Evolutionary conservation across 2,797 vertebrate genomes (phyloP).

Genomic region (Sebastes nivosus): DNA sequence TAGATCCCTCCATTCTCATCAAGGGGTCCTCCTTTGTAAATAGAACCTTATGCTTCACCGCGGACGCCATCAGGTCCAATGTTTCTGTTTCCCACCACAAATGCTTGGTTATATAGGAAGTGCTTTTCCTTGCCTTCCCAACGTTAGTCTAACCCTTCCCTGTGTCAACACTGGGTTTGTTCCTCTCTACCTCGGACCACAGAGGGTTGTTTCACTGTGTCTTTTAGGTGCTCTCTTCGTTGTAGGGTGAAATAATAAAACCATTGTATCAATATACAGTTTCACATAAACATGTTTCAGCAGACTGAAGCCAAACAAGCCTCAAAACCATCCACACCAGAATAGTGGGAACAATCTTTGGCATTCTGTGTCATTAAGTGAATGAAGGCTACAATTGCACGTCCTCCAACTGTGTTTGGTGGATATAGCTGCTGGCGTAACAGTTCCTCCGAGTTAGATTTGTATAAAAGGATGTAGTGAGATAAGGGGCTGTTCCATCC

Average conservation of each 20-base stretch:
- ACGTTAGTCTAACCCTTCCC: slow-evolving; percentile 60
- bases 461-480: slow-evolving; percentile 32
- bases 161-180: slow-evolving; percentile 64
- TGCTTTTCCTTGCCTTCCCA: slow-evolving; percentile 27
- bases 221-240: slow-evolving; percentile 24
- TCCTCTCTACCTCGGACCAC: slow-evolving; percentile 56
- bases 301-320: slow-evolving; percentile 13
- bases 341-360: background rate
- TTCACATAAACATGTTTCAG: slow-evolving; percentile 9
- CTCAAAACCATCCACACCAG: background rate
- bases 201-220: slow-evolving; percentile 26
- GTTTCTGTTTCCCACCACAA: slow-evolving; percentile 53
- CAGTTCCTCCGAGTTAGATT: slow-evolving; percentile 28
- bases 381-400: background rate
- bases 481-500: slow-evolving; percentile 24
- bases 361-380: slow-evolving; percentile 10
- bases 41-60: slow-evolving; percentile 22
- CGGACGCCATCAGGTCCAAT: slow-evolving; percentile 25
- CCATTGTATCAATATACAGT: slow-evolving; percentile 35
- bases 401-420: slow-evolving; percentile 2
- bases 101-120: slow-evolving; percentile 46
- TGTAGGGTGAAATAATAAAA: slow-evolving; percentile 47
- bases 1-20: slow-evolving; percentile 17
- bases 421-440: slow-evolving; percentile 11
- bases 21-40: slow-evolving; percentile 39